These are phyloP conservation scores for Branchinecta lindahli DNA, from an alignment of 1,140 invertebrate species.

Conservation along the genomic window DNA sequence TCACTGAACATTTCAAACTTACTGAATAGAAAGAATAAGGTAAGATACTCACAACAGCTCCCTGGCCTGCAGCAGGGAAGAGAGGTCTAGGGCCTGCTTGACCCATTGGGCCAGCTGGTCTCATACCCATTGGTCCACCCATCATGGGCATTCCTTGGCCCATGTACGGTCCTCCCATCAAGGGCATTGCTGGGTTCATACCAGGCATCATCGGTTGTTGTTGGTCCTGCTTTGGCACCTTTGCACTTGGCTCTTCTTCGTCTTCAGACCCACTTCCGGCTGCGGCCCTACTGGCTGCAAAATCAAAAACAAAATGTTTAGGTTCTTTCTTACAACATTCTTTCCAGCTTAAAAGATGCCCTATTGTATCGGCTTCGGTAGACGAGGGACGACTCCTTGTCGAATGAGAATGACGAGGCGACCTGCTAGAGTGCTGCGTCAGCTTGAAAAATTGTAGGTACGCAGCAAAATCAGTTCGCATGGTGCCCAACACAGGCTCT, in stretches of 20 bases:
- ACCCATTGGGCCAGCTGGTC: neutral
- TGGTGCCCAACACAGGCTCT: no score
- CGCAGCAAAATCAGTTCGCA: no score
- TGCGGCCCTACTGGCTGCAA: constrained; percentile 32
- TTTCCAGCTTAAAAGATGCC: neutral
- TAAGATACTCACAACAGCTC: neutral
- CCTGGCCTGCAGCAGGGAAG: neutral
- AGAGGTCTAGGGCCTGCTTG: neutral
- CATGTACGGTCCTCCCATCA: constrained; percentile 10
- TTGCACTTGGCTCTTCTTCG: constrained; percentile 50
- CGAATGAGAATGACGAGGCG: neutral
- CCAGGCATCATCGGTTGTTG: constrained; percentile 27
- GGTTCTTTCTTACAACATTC: neutral
- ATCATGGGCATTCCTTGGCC: constrained; percentile 11
- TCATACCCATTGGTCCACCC: neutral
- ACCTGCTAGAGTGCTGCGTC: no score
- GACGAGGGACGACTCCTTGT: constrained; percentile 11
- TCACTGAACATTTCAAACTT: no score
- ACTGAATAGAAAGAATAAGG: no score
- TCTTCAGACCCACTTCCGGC: constrained; percentile 47
- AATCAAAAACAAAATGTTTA: constrained; percentile 6
- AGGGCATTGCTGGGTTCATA: constrained; percentile 21
- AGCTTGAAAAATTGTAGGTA: no score
- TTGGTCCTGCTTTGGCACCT: constrained; percentile 48
- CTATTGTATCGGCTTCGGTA: neutral